These are phyloP conservation scores for Umimayanthus kanabou DNA, from an alignment of 92 coral and sea anemone species.

Conservation along the genomic window DNA sequence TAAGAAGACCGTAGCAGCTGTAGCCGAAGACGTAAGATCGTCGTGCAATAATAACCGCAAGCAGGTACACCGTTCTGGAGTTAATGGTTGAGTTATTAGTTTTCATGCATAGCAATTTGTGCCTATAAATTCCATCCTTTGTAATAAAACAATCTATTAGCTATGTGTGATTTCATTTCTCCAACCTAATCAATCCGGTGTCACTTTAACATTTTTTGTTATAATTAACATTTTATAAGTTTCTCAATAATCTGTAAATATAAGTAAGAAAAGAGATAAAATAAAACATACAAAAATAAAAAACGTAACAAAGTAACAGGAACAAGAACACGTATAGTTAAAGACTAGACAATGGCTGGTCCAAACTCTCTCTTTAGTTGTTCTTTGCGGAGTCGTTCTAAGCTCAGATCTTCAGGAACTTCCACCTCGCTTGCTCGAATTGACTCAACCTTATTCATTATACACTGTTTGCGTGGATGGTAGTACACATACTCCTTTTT, in stretches of 20 bases:
- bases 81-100: conserved; percentile 8
- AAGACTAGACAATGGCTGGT: too few species aligned
- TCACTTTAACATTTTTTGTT: background rate
- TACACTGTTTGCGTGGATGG: conserved; percentile 42
- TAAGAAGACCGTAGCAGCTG: background rate
- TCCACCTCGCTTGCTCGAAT: conserved; percentile 36
- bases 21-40: background rate
- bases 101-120: conserved; percentile 19
- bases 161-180: background rate
- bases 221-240: background rate
- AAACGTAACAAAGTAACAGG: too few species aligned
- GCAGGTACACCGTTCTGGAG: conserved; percentile 14
- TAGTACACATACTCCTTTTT: conserved; percentile 37
- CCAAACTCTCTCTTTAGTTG: too few species aligned
- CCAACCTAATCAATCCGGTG: background rate
- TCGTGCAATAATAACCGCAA: background rate
- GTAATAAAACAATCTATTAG: background rate
- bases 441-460: conserved; percentile 29
- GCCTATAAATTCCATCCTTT: background rate
- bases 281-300: background rate
- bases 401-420: conserved; percentile 37
- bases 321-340: too few species aligned
- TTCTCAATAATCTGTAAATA: background rate
- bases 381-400: background rate
- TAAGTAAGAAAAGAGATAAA: too few species aligned